Conservation (phyloP, 2,113 vertebrate genomes). For the Myocastor coypus region DNA sequence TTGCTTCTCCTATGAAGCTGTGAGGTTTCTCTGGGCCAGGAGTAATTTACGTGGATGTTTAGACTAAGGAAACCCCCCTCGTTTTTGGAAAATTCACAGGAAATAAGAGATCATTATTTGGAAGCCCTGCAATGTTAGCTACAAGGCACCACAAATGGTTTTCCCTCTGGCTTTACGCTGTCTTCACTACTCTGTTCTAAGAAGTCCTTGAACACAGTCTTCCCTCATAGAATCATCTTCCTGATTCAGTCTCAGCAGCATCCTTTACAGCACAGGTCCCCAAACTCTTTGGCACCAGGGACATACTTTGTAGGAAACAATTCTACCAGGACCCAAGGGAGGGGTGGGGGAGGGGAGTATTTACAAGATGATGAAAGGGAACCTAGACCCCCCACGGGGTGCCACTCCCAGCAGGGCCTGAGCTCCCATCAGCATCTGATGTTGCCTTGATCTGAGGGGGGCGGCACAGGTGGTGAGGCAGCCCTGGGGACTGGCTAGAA, state of each 20-base stretch:
- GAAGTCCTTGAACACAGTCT: background rate
- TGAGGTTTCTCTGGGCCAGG: background rate
- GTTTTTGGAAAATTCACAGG: background rate
- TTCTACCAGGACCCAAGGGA: background rate
- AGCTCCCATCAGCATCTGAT: background rate
- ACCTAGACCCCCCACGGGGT: background rate
- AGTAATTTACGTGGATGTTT: accelerated
- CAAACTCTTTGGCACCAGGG: background rate
- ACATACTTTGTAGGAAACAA: background rate
- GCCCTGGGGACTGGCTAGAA: background rate
- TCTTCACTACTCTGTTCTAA: too few relatives aligned
- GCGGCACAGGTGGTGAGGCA: background rate
- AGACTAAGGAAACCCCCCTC: background rate
- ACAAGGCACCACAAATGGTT: background rate
- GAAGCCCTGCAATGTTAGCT: background rate
- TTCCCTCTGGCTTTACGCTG: background rate
- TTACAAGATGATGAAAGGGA: background rate
- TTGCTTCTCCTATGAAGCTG: background rate
- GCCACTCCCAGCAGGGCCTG: background rate
- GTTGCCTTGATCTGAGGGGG: background rate
- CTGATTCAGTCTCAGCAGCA: accelerated
- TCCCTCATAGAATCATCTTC: background rate
- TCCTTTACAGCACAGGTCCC: background rate
- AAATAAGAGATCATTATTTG: background rate
- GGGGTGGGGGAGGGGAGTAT: too few relatives aligned